phyloP scores from a whole-genome alignment of 2,113 vertebrate species.

The Ochotona curzoniae region DNA sequence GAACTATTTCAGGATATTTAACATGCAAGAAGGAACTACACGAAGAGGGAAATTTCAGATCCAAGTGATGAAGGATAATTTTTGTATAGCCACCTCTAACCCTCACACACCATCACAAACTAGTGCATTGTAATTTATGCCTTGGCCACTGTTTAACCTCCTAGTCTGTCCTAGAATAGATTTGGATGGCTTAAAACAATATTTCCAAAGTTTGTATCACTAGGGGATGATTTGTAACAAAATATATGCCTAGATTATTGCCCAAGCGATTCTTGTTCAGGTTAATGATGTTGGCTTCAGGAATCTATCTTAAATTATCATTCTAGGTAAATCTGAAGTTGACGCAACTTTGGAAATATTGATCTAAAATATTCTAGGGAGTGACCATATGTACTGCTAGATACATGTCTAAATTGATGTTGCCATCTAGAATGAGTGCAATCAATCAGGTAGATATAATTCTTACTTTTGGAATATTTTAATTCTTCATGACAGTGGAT shows the following conservation, averaged over 20 bases:
- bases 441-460: neutral
- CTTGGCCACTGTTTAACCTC: neutral
- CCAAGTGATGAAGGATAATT: neutral
- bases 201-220: neutral
- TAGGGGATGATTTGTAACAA: neutral
- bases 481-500: conserved; percentile 43
- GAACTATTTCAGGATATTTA: neutral
- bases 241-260: neutral
- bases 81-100: neutral
- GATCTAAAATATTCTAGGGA: neutral
- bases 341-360: neutral
- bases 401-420: neutral
- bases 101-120: neutral
- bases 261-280: neutral
- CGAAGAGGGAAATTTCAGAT: neutral
- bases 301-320: neutral
- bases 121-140: neutral
- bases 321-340: conserved; percentile 15
- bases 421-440: neutral
- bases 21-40: neutral
- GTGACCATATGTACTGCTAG: neutral
- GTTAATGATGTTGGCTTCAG: neutral
- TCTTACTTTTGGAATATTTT: conserved; percentile 45
- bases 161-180: neutral
- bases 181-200: neutral